These are phyloP conservation scores for Heteromurus nitidus DNA, from an alignment of 2,888 invertebrate species.

Conservation along the genomic window DNA sequence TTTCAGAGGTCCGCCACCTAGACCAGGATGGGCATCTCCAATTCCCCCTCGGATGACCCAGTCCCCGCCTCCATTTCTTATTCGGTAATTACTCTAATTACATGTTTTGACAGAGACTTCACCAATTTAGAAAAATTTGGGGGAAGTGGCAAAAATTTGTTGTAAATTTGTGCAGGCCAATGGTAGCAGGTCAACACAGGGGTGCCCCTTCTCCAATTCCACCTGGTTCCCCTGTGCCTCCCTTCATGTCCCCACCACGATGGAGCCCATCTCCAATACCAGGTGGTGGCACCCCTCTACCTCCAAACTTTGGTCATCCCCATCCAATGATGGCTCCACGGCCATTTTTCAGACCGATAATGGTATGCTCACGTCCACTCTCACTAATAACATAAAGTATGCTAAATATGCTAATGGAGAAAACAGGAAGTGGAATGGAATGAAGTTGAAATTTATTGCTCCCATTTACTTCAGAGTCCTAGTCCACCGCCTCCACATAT, in stretches of 20 bases:
- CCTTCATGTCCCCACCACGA: constrained; percentile 61
- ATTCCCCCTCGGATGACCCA: constrained; percentile 67
- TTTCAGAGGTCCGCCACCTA: constrained; percentile 57
- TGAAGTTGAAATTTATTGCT: background rate
- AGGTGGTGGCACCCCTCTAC: constrained; percentile 26
- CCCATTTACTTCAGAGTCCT: constrained; percentile 32
- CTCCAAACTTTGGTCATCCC: constrained; percentile 41
- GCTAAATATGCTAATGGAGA: no score
- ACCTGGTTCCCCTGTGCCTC: constrained; percentile 60
- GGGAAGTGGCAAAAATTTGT: no score
- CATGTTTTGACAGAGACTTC: no score
- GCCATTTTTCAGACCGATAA: constrained; percentile 67
- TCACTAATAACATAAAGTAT: background rate
- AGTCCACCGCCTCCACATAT: constrained; percentile 49
- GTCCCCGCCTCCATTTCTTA: constrained; percentile 68
- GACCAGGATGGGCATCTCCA: constrained; percentile 68
- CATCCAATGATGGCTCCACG: constrained; percentile 65
- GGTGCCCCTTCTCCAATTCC: constrained; percentile 58
- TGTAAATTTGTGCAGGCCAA: constrained; percentile 50
- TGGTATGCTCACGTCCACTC: no score
- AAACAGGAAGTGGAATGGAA: no score
- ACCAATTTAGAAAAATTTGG: no score
- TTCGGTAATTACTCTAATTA: no score
- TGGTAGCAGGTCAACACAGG: constrained; percentile 63
- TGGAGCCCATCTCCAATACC: constrained; percentile 66